A percentile compares a stretch with the other conserved stretches of the same genome.
phyloP scores from a whole-genome alignment of 2,797 vertebrate genomes.

The Poeciliopsis gracilis region DNA sequence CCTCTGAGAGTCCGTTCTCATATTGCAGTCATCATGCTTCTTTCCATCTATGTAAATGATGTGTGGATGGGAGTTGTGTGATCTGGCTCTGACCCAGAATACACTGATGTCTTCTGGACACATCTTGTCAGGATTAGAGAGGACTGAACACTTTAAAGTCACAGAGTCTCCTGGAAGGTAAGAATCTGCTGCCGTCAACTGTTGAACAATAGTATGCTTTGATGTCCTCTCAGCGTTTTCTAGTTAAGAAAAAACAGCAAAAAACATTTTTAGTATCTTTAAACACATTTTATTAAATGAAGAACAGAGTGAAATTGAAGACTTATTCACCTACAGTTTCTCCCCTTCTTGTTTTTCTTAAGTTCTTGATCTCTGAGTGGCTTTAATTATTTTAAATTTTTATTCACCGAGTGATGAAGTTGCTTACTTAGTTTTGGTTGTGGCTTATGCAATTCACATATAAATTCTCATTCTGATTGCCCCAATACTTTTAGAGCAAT shows the following conservation, averaged over 20 bases:
- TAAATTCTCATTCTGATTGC: neutral
- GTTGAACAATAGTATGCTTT: constrained; percentile 5
- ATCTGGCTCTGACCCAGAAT: constrained; percentile 17
- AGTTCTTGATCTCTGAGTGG: too few species aligned
- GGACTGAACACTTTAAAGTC: constrained; percentile 37
- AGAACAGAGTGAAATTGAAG: too few species aligned
- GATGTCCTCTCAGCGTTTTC: neutral
- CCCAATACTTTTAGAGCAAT: too few species aligned
- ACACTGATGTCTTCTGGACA: constrained; percentile 31
- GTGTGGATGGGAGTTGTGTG: neutral
- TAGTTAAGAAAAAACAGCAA: too few species aligned
- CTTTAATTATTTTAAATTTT: too few species aligned
- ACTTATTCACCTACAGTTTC: too few species aligned
- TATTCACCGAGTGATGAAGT: too few species aligned
- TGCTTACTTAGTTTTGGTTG: too few species aligned
- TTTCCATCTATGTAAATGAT: constrained; percentile 25
- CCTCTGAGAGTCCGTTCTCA: neutral
- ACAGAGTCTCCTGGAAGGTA: neutral
- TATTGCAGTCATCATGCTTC: neutral
- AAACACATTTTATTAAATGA: too few species aligned
- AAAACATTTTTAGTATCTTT: too few species aligned
- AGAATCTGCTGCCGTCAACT: neutral
- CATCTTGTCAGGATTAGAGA: neutral
- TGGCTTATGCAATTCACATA: neutral
- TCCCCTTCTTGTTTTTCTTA: too few species aligned